Percentiles rank a stretch among this genome's conserved stretches.
Conservation (phyloP, 2,113 vertebrate genomes). For the Heterotilapia buettikoferi region DNA sequence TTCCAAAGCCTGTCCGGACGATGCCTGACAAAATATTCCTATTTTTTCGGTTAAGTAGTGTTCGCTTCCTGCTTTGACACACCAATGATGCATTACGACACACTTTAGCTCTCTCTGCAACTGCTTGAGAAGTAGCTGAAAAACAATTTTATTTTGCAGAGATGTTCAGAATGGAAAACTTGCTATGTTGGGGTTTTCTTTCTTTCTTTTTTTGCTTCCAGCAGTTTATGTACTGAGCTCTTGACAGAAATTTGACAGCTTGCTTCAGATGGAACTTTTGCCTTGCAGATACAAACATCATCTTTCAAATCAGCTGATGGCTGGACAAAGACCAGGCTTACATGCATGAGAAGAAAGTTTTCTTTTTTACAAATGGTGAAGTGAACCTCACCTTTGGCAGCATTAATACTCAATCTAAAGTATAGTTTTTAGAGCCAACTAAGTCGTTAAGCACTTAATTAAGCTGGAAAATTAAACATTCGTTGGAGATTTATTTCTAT, state of each 20-base stretch:
- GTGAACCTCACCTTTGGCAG: neutral
- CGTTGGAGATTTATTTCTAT: neutral
- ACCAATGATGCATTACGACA: neutral
- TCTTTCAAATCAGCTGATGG: neutral
- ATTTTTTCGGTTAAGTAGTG: neutral
- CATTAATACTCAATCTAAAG: neutral
- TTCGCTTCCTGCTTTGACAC: neutral
- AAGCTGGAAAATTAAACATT: neutral
- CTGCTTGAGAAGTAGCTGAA: neutral
- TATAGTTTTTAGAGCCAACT: neutral
- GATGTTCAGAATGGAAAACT: neutral
- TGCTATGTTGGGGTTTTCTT: neutral
- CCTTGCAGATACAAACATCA: neutral
- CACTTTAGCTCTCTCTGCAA: neutral
- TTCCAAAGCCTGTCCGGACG: neutral
- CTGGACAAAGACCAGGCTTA: neutral
- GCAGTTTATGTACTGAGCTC: neutral
- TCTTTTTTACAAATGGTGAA: neutral
- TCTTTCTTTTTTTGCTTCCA: neutral
- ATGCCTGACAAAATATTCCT: neutral
- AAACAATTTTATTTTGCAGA: neutral
- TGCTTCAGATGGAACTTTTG: neutral
- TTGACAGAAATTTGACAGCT: conserved; percentile 14
- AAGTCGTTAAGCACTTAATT: neutral
- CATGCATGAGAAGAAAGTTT: neutral